Percentiles rank a stretch among this genome's conserved stretches.
Evolutionary conservation across 2,113 vertebrate genomes (phyloP).

Genomic region (Brevimyrus niger): DNA sequence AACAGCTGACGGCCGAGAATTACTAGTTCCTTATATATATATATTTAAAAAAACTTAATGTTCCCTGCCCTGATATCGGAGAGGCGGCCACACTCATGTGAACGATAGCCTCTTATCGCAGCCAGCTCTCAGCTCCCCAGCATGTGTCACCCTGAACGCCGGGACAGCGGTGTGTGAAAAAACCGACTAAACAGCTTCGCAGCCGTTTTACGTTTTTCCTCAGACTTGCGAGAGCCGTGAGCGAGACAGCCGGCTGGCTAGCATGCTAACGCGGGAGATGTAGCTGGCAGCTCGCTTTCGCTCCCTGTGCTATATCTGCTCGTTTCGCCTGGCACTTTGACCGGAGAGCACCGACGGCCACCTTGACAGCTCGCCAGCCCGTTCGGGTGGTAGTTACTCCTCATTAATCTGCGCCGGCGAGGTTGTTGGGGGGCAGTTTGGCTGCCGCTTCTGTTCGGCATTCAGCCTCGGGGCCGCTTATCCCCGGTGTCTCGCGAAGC

Average conservation of each 20-base stretch:
- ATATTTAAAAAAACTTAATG: neutral
- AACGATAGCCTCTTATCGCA: neutral
- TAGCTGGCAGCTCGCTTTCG: neutral
- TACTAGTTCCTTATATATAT: neutral
- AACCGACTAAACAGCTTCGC: neutral
- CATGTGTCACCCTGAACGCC: neutral
- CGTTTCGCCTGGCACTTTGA: slow-evolving; percentile 18
- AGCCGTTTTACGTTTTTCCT: neutral
- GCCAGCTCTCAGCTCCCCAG: neutral
- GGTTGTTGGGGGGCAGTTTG: neutral
- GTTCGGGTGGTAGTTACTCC: neutral
- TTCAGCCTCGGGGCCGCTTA: neutral
- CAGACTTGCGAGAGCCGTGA: neutral
- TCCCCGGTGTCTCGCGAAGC: neutral
- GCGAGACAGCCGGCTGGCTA: slow-evolving; percentile 19
- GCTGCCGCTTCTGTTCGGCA: neutral
- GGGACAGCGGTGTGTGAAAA: neutral
- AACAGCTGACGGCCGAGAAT: neutral
- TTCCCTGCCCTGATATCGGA: slow-evolving; percentile 22
- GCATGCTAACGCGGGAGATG: neutral
- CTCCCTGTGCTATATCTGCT: slow-evolving; percentile 6
- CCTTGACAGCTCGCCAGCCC: slow-evolving; percentile 32
- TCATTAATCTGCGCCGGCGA: neutral
- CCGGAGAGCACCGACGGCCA: neutral
- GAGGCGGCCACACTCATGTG: neutral